These are phyloP conservation scores for Chaenodraco wilsoni DNA, from an alignment of 2,797 vertebrate genomes.

Conservation along the genomic window DNA sequence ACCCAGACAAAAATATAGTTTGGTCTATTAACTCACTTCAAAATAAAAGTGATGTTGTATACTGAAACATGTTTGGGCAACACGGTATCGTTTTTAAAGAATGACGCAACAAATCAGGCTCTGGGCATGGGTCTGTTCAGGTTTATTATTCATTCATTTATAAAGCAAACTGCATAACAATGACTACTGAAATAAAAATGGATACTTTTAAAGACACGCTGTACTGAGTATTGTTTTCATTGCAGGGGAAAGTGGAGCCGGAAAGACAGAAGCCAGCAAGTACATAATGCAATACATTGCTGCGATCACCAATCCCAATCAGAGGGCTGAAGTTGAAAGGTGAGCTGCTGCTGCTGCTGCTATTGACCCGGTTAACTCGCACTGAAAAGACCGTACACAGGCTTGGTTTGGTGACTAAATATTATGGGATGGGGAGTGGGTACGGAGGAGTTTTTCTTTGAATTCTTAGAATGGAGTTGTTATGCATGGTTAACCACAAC, in stretches of 20 bases:
- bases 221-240: conserved; percentile 17
- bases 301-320: conserved; percentile 97
- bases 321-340: conserved; percentile 98
- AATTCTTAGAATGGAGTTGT: too few relatives aligned
- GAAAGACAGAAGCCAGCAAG: conserved; percentile 99
- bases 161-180: background rate
- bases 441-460: background rate
- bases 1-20: background rate
- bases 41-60: too few relatives aligned
- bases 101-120: background rate
- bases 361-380: background rate
- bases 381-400: background rate
- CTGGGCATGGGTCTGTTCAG: background rate
- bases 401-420: background rate
- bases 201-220: background rate
- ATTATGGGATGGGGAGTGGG: background rate
- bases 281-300: conserved; percentile 99
- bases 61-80: too few relatives aligned
- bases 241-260: conserved; percentile 97
- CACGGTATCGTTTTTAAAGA: too few relatives aligned
- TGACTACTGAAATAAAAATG: background rate
- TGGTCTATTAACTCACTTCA: background rate
- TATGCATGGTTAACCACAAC: too few relatives aligned
- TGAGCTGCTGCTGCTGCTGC: conserved; percentile 69
- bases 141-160: background rate